A percentile compares a stretch with the other conserved stretches of the same genome.
Conservation (phyloP, 2,113 vertebrate genomes). For the Malurus alboscapulatus region DNA sequence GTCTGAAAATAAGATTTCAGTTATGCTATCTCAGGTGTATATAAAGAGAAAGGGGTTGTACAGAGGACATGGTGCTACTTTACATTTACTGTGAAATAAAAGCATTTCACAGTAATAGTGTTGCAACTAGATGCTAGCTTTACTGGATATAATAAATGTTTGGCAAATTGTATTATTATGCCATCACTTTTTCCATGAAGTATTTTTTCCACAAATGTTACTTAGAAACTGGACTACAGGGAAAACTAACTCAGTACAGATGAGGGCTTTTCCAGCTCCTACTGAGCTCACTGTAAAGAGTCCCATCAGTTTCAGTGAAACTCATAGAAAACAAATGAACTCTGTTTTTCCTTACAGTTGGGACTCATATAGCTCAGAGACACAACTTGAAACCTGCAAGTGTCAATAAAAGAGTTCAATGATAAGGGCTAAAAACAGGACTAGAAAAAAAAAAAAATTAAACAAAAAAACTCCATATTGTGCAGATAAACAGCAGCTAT, state of each 20-base stretch:
- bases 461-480: background rate
- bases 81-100: background rate
- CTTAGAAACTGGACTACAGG: constrained; percentile 3
- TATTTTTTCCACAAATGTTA: background rate
- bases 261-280: background rate
- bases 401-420: background rate
- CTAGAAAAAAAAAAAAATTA: background rate
- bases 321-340: background rate
- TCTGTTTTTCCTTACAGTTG: background rate
- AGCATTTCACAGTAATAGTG: background rate
- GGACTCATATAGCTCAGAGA: background rate
- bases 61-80: background rate
- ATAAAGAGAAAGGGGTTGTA: background rate
- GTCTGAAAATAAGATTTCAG: background rate
- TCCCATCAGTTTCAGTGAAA: background rate
- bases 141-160: background rate
- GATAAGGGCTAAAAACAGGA: background rate
- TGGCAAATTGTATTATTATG: background rate
- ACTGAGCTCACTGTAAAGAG: background rate
- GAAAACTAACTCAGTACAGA: background rate
- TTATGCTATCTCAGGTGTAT: background rate
- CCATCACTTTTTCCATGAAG: background rate
- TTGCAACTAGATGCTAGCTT: background rate
- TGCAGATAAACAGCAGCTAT: background rate
- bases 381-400: background rate